Conservation (phyloP, 2,888 invertebrate species). For the Molanna angustata region DNA sequence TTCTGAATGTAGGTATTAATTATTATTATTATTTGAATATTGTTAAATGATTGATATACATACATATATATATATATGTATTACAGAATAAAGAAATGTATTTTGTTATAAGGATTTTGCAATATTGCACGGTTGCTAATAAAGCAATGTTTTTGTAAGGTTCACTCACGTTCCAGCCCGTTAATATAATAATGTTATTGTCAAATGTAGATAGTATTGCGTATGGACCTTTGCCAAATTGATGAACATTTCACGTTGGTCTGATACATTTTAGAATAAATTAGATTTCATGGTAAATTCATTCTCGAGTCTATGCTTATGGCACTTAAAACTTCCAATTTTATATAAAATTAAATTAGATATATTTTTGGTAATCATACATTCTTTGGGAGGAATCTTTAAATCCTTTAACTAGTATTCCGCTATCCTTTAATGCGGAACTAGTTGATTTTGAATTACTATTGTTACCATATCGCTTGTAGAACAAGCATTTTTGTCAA, state of each 20-base stretch:
- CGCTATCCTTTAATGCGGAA: slow-evolving; percentile 16
- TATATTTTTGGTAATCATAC: slow-evolving; percentile 25
- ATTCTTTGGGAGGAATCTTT: slow-evolving; percentile 25
- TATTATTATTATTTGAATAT: no score
- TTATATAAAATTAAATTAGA: slow-evolving; percentile 26
- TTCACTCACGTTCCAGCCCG: slow-evolving; percentile 12
- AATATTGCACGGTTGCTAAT: neutral
- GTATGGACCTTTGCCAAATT: slow-evolving; percentile 18
- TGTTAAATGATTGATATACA: no score
- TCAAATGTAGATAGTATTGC: slow-evolving; percentile 8
- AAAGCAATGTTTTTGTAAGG: slow-evolving; percentile 4
- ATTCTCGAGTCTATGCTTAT: slow-evolving; percentile 18
- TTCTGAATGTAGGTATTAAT: no score
- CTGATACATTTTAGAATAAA: slow-evolving; percentile 15
- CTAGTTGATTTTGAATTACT: slow-evolving; percentile 20
- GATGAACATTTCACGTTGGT: slow-evolving; percentile 13
- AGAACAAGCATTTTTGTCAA: slow-evolving; percentile 27
- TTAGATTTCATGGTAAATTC: slow-evolving; percentile 6
- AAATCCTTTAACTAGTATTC: slow-evolving; percentile 18
- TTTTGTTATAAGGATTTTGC: neutral
- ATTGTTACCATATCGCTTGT: slow-evolving; percentile 31
- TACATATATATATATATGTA: no score
- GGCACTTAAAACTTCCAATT: slow-evolving; percentile 30
- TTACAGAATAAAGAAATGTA: no score
- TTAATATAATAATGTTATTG: slow-evolving; percentile 11